Conservation (phyloP, 1,140 invertebrate genomes). For the Cepaea nemoralis region DNA sequence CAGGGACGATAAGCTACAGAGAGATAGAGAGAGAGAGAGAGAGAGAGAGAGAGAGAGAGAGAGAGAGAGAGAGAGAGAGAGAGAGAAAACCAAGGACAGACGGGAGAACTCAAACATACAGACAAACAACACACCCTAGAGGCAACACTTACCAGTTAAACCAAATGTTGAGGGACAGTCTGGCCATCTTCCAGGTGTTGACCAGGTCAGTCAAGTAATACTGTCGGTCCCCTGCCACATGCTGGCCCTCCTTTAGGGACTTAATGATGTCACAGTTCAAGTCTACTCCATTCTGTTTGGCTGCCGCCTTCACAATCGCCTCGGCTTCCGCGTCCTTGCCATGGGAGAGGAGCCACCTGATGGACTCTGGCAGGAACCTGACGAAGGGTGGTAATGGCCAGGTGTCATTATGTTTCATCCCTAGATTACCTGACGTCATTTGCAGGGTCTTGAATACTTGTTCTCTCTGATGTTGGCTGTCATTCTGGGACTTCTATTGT, state of each 20-base stretch:
- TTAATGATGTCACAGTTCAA: neutral
- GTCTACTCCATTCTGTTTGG: slow-evolving; percentile 51
- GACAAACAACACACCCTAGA: neutral
- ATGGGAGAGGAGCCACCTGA: slow-evolving; percentile 63
- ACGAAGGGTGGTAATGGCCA: too few species aligned
- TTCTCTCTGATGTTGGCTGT: too few species aligned
- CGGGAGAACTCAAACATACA: too few species aligned
- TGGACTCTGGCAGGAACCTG: slow-evolving; percentile 63
- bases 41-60: too few species aligned
- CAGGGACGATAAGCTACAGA: too few species aligned
- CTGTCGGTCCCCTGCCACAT: slow-evolving; percentile 27
- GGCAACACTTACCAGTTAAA: slow-evolving; percentile 58
- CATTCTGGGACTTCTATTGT: too few species aligned
- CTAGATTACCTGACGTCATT: too few species aligned
- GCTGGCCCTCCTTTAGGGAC: neutral
- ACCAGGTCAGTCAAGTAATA: slow-evolving; percentile 52
- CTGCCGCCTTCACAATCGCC: slow-evolving; percentile 51
- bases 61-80: too few species aligned
- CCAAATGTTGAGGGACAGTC: slow-evolving; percentile 58
- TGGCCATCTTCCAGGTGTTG: slow-evolving; percentile 45
- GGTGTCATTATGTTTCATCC: too few species aligned
- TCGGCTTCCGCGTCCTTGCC: slow-evolving; percentile 53
- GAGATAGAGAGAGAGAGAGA: too few species aligned
- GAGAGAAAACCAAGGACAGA: too few species aligned
- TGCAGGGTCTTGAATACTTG: too few species aligned